Percentiles rank a stretch among this genome's conserved stretches.
Evolutionary conservation across 2,113 vertebrate species (phyloP).

Genomic region (Cettia cetti): DNA sequence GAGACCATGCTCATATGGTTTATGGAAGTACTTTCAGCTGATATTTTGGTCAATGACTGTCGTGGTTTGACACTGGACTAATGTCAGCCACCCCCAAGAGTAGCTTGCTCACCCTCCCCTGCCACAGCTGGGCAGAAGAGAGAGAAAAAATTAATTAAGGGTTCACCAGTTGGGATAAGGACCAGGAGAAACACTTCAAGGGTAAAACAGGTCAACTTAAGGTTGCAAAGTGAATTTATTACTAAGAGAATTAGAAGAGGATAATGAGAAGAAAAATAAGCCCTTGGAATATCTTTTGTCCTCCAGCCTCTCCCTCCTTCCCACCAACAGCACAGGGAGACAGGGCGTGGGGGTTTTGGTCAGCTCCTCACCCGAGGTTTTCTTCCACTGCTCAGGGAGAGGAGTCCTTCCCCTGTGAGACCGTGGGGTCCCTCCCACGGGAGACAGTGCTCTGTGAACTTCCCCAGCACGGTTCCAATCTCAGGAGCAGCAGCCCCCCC

Average conservation of each 20-base stretch:
- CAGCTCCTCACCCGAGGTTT: too few relatives aligned
- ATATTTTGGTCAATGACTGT: background rate
- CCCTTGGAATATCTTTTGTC: too few relatives aligned
- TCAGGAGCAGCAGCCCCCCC: too few relatives aligned
- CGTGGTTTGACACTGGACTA: background rate
- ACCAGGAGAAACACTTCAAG: background rate
- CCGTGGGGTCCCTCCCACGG: too few relatives aligned
- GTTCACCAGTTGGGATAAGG: background rate
- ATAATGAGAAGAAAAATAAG: background rate
- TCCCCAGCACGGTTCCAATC: too few relatives aligned
- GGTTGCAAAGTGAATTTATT: background rate
- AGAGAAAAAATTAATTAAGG: background rate
- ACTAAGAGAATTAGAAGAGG: background rate
- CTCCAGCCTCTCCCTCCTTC: too few relatives aligned
- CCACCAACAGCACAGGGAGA: too few relatives aligned
- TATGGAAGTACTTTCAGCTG: background rate
- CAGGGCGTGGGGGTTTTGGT: accelerated
- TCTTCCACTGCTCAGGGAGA: too few relatives aligned
- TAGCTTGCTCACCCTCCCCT: accelerated
- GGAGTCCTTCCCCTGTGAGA: too few relatives aligned
- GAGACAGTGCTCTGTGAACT: too few relatives aligned
- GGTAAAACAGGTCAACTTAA: background rate
- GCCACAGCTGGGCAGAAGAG: background rate
- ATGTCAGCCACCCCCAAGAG: background rate
- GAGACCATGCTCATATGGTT: background rate